Conservation (phyloP, 2,113 vertebrate species). For the Lagopus muta region DNA sequence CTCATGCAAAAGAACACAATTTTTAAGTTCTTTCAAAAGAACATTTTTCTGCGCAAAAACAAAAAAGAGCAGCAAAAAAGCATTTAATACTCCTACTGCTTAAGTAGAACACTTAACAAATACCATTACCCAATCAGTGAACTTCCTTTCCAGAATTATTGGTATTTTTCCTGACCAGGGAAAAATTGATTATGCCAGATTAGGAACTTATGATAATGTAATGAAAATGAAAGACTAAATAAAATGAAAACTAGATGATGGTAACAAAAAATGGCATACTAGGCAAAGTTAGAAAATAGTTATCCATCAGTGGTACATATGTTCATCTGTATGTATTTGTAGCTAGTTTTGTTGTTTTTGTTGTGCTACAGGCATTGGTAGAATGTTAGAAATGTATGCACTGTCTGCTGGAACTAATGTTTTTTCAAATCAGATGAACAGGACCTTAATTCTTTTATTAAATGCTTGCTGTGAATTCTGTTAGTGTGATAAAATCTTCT, state of each 20-base stretch:
- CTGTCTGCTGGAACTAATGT: neutral
- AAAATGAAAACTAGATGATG: neutral
- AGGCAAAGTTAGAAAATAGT: neutral
- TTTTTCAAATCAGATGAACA: neutral
- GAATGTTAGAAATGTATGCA: neutral
- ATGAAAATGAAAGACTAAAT: neutral
- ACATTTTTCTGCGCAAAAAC: neutral
- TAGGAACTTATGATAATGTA: neutral
- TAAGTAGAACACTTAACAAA: constrained; percentile 20
- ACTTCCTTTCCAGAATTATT: neutral
- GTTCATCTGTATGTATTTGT: neutral
- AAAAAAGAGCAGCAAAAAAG: neutral
- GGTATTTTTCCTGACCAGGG: neutral
- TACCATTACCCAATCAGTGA: neutral
- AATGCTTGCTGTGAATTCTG: neutral
- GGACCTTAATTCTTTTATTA: neutral
- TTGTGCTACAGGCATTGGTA: neutral
- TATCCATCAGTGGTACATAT: neutral
- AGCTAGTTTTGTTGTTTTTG: constrained; percentile 7
- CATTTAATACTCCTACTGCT: neutral
- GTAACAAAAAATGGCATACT: neutral
- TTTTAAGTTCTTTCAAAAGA: neutral
- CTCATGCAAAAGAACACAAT: neutral
- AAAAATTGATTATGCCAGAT: neutral
- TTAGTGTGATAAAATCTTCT: neutral